phyloP scores from a whole-genome alignment of 1,140 invertebrate species.

The Microplitis mediator region DNA sequence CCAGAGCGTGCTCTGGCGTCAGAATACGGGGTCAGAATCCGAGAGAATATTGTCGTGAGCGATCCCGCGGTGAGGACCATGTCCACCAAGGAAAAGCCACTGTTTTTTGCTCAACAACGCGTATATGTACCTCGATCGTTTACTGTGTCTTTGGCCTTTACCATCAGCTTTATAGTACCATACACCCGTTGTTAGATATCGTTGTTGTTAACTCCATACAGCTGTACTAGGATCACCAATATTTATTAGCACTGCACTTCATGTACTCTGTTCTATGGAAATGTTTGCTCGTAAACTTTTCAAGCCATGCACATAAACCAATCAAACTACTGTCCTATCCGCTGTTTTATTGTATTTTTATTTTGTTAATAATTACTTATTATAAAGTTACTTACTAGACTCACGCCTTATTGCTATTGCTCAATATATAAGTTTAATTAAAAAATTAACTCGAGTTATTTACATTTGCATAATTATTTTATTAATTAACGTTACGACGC shows the following conservation, averaged over 20 bases:
- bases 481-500: too few relatives aligned
- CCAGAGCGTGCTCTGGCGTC: not conserved
- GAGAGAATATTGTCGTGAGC: slow-evolving; percentile 5
- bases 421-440: too few relatives aligned
- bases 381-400: too few relatives aligned
- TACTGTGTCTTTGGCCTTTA: not conserved
- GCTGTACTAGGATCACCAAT: not conserved
- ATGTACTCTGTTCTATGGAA: slow-evolving; percentile 14
- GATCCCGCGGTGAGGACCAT: slow-evolving; percentile 7
- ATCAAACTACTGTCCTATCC: not conserved
- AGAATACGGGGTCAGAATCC: not conserved
- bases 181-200: too few relatives aligned
- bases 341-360: not conserved
- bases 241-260: slow-evolving; percentile 8
- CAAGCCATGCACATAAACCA: not conserved
- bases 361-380: too few relatives aligned
- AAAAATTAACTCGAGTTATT: too few relatives aligned
- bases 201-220: too few relatives aligned
- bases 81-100: slow-evolving; percentile 10
- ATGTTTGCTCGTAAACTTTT: slow-evolving; percentile 6
- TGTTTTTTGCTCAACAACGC: slow-evolving; percentile 5
- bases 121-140: not conserved
- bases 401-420: too few relatives aligned
- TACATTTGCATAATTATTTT: too few relatives aligned
- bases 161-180: not conserved